phyloP scores from a whole-genome alignment of 2,113 vertebrate genomes.

The Delphinus delphis region DNA sequence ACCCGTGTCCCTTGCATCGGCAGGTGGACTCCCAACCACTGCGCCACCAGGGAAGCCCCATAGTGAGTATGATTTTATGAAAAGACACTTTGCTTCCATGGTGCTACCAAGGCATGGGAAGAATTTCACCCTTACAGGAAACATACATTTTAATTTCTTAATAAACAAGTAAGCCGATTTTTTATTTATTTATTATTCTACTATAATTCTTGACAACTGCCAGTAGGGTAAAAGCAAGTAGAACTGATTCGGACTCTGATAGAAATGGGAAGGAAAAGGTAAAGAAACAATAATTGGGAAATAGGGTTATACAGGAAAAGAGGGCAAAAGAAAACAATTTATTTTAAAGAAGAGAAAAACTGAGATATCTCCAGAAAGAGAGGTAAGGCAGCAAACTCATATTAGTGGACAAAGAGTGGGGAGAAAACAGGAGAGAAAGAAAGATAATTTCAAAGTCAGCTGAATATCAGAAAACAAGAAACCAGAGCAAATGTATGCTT shows the following conservation, averaged over 20 bases:
- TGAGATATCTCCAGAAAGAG: neutral
- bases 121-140: neutral
- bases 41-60: too few species aligned
- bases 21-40: too few species aligned
- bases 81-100: neutral
- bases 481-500: neutral
- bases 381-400: neutral
- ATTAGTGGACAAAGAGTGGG: neutral
- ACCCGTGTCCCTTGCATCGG: too few species aligned
- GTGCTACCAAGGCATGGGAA: neutral
- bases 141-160: neutral
- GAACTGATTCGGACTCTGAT: neutral
- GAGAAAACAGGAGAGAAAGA: neutral
- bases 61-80: neutral
- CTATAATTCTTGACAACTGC: neutral
- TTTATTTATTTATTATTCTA: neutral
- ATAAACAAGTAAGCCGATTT: neutral
- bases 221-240: neutral
- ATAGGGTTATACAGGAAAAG: neutral
- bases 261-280: neutral
- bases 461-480: neutral
- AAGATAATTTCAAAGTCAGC: constrained; percentile 5
- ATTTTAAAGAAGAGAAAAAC: constrained; percentile 22
- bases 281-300: neutral
- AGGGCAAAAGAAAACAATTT: neutral